A percentile compares a stretch with the other conserved stretches of the same genome.
These are phyloP conservation scores for Discoglossus pictus DNA, from an alignment of 2,797 vertebrate genomes.

Conservation along the genomic window DNA sequence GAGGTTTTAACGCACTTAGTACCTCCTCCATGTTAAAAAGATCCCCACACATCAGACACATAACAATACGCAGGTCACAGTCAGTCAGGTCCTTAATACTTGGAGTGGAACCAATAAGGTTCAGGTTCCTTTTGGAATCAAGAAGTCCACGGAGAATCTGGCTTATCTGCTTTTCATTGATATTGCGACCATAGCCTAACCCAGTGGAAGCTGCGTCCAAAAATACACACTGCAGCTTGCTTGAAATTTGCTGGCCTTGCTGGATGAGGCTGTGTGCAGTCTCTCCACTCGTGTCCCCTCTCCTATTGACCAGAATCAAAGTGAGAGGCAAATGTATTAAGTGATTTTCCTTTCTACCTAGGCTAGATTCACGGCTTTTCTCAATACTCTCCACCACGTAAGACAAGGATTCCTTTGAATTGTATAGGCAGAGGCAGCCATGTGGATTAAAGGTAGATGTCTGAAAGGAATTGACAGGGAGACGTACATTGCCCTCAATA, in stretches of 20 bases:
- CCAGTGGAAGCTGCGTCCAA: conserved; percentile 89
- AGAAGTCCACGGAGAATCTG: conserved; percentile 85
- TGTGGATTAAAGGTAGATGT: conserved; percentile 93
- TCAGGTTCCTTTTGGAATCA: conserved; percentile 80
- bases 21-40: conserved; percentile 85
- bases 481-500: conserved; percentile 94
- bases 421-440: conserved; percentile 95
- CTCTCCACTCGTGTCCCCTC: conserved; percentile 89
- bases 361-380: conserved; percentile 83
- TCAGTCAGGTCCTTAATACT: conserved; percentile 82
- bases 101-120: conserved; percentile 70
- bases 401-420: conserved; percentile 93
- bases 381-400: conserved; percentile 96
- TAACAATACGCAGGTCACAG: conserved; percentile 84
- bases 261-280: conserved; percentile 89
- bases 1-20: conserved; percentile 83
- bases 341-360: conserved; percentile 82
- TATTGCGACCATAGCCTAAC: conserved; percentile 86
- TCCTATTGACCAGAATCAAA: conserved; percentile 87
- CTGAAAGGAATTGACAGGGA: conserved; percentile 95
- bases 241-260: conserved; percentile 89
- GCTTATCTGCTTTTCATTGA: conserved; percentile 91
- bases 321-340: conserved; percentile 81
- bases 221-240: conserved; percentile 87
- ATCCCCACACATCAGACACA: conserved; percentile 96